Percentiles rank a stretch among this genome's conserved stretches.
These are phyloP conservation scores for Gephyroberyx darwinii DNA, from an alignment of 2,797 vertebrate species.

Conservation along the genomic window DNA sequence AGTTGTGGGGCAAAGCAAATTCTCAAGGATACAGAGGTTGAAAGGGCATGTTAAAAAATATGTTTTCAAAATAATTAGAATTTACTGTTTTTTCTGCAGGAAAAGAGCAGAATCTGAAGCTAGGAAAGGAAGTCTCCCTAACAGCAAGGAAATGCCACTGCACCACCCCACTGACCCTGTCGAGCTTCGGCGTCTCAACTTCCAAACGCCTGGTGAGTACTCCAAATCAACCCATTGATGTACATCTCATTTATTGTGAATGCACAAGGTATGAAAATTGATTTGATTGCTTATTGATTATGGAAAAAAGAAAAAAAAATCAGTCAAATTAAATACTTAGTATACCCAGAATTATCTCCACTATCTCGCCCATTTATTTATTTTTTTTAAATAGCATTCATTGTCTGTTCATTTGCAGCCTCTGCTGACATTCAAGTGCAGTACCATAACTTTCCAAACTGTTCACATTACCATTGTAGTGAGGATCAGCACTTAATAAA, in stretches of 20 bases:
- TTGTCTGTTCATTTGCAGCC: constrained; percentile 17
- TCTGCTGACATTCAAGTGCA: constrained; percentile 18
- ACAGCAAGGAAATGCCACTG: constrained; percentile 94
- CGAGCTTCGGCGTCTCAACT: constrained; percentile 96
- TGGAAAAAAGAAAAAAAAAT: neutral
- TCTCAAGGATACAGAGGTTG: neutral
- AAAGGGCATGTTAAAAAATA: neutral
- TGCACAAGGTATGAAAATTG: neutral
- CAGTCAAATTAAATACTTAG: neutral
- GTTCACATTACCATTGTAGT: constrained; percentile 14
- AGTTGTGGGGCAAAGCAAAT: neutral
- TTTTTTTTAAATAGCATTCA: neutral
- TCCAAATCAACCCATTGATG: neutral
- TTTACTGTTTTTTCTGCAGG: constrained; percentile 72
- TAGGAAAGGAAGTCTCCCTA: constrained; percentile 96
- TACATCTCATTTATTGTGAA: neutral
- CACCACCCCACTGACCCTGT: constrained; percentile 97
- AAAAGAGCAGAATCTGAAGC: constrained; percentile 97
- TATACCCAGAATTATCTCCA: neutral
- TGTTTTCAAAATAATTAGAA: constrained; percentile 8
- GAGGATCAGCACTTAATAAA: constrained; percentile 31
- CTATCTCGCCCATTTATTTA: too few relatives aligned
- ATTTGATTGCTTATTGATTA: constrained; percentile 7
- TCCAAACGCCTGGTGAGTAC: constrained; percentile 95
- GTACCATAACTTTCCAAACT: constrained; percentile 14